Evolutionary conservation across 2,888 invertebrate genomes (phyloP), one percentile per base, ranked within the genome.

Genomic region (Amblyjoppa fuscipennis): DNA sequence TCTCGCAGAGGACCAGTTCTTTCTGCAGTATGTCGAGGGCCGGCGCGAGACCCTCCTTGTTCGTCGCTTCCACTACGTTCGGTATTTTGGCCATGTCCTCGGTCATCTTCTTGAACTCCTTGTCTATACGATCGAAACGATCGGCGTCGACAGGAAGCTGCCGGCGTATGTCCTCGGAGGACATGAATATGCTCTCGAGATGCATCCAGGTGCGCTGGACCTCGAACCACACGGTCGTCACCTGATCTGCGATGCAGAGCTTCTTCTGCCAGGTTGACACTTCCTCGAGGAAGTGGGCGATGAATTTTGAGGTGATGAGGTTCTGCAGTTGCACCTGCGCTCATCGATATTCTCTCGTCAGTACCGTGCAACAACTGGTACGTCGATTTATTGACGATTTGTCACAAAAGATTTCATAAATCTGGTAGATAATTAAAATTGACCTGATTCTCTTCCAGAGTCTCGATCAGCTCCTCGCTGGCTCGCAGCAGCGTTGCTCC

Each of bases 191-290:
- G 91, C 98, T 98, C 95, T 99, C 99, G 86, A 99, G 96, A 94
- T 99, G 98, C 91, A 98, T 98, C 99, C 99, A 99, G 34, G 99
- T 99, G 81, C 99, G 95, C 95, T 99, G 99, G 38, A 99, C 99
- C 95, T 99, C 99, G 95, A 99, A 98, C 98, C 98, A 98, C 6
- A 97, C 95, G 0, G 97, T 97, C 76, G 98, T 98, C 9, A 98
- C 99, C 95, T 98, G 98, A 95, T 99, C 99, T 51, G 99, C 99
- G 88, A 98, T 96, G 85, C 98, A 97, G 25, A 99, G 95, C 92
- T 98, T 98, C 91, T 97, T 97, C 94, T 99, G 99, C 99, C 99
- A 99, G 70, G 96, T 95, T 0, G 99, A 98, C 0, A 99, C 99
- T 95, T 99, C 99, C 93, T 97, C 98, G 91, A 99, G 95, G 94